phyloP scores from a whole-genome alignment of 2,888 invertebrate genomes.

The Physocephala rufipes region DNA sequence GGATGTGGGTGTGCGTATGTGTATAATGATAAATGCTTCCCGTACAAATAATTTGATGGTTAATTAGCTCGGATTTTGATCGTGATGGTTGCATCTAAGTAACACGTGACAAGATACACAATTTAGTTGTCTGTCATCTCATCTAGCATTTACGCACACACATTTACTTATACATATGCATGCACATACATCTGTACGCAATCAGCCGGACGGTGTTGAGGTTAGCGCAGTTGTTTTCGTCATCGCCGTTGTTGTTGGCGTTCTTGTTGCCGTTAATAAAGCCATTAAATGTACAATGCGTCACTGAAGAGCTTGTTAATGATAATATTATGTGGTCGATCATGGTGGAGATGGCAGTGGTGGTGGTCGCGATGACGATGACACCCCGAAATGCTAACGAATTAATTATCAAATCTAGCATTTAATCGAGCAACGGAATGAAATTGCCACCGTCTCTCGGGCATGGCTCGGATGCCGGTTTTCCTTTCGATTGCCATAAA shows the following conservation, averaged over 20 bases:
- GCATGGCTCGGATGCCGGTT: not conserved
- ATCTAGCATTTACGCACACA: not conserved
- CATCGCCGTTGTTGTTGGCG: too few relatives aligned
- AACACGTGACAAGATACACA: conserved; percentile 24
- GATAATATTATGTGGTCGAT: too few relatives aligned
- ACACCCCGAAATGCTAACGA: conserved; percentile 34
- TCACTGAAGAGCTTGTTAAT: conserved; percentile 19
- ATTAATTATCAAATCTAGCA: conserved; percentile 40
- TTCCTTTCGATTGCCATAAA: not conserved
- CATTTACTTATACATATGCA: too few relatives aligned
- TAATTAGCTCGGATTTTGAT: conserved; percentile 27
- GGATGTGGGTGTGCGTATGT: conserved; percentile 5
- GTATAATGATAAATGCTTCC: conserved; percentile 35
- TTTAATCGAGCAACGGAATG: conserved; percentile 31
- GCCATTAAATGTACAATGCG: too few relatives aligned
- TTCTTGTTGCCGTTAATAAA: too few relatives aligned
- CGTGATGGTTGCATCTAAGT: not conserved
- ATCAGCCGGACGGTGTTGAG: too few relatives aligned
- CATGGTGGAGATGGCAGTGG: not conserved
- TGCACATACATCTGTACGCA: too few relatives aligned
- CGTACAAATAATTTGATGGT: conserved; percentile 39
- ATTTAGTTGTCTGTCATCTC: not conserved
- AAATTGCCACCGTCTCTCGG: not conserved
- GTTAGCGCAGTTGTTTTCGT: too few relatives aligned
- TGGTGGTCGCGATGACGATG: not conserved